Conservation (phyloP, 2,888 invertebrate genomes). For the Calameuta idolon region DNA sequence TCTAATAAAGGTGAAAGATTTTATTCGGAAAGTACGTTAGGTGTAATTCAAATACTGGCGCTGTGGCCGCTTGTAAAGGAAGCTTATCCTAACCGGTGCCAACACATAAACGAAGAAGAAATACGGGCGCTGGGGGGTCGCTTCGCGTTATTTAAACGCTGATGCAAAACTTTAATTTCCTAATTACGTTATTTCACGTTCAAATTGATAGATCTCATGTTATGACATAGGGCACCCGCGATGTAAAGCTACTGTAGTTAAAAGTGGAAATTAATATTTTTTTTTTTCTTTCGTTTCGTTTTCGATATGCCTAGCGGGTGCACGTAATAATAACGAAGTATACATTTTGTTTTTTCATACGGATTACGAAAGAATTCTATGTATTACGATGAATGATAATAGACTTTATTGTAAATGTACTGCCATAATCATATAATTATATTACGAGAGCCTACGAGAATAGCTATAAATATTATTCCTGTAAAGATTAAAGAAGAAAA, state of each 20-base stretch:
- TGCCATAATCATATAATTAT: slow-evolving; percentile 65
- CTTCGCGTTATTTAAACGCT: slow-evolving; percentile 4
- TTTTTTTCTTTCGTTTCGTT: slow-evolving; percentile 20
- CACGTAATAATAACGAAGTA: slow-evolving; percentile 47
- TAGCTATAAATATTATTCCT: slow-evolving; percentile 60
- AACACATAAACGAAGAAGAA: slow-evolving; percentile 5
- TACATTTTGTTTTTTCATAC: slow-evolving; percentile 44
- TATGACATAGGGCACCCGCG: slow-evolving; percentile 22
- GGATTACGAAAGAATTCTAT: slow-evolving; percentile 27
- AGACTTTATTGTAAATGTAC: slow-evolving; percentile 67
- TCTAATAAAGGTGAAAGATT: slow-evolving; percentile 14
- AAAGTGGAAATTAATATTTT: slow-evolving; percentile 8
- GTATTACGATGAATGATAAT: slow-evolving; percentile 34
- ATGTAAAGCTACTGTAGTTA: background rate
- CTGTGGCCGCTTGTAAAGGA: no score
- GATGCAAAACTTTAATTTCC: slow-evolving; percentile 9
- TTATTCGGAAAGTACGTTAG: slow-evolving; percentile 23
- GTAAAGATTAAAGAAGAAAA: slow-evolving; percentile 52
- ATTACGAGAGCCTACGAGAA: slow-evolving; percentile 60
- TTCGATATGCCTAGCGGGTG: slow-evolving; percentile 49
- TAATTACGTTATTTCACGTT: slow-evolving; percentile 12
- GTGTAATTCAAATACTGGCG: slow-evolving; percentile 1
- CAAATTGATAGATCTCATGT: slow-evolving; percentile 44
- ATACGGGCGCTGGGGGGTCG: slow-evolving; percentile 17
- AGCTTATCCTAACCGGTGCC: no score